A percentile compares a stretch with the other conserved stretches of the same genome.
phyloP scores from a whole-genome alignment of 2,888 invertebrate species.

The Spodoptera exigua region DNA sequence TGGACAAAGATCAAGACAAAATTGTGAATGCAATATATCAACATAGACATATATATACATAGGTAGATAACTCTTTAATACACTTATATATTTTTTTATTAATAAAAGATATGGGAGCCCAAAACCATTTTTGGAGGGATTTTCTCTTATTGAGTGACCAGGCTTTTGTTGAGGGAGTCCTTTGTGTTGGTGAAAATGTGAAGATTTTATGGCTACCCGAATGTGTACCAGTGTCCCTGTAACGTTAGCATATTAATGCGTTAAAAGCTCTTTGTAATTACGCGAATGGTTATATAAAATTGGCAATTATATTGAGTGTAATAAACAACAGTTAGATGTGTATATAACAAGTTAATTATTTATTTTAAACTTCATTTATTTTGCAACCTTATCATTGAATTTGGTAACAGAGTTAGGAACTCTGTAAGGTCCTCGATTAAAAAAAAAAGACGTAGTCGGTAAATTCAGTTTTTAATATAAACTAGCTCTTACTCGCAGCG shows the following conservation, averaged over 20 bases:
- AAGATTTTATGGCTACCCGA: constrained; percentile 59
- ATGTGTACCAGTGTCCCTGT: constrained; percentile 33
- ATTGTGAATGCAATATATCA: no score
- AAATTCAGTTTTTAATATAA: no score
- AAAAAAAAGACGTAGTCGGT: no score
- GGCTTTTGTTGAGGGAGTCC: constrained; percentile 59
- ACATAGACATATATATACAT: not conserved
- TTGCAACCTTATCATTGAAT: no score
- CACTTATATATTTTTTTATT: constrained; percentile 23
- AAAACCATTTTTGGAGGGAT: constrained; percentile 58
- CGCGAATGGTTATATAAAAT: constrained; percentile 14
- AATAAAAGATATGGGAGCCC: constrained; percentile 35
- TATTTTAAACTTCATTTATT: no score
- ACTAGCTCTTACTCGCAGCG: no score
- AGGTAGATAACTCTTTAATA: constrained; percentile 1
- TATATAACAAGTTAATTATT: no score
- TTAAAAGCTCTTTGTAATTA: constrained; percentile 33
- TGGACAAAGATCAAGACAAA: no score
- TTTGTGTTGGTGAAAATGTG: constrained; percentile 59
- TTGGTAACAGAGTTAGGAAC: no score
- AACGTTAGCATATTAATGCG: constrained; percentile 36
- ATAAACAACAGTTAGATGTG: not conserved
- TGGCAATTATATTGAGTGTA: constrained; percentile 18
- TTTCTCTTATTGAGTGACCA: constrained; percentile 62
- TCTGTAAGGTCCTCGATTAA: no score